These are phyloP conservation scores for Theretra japonica DNA, from an alignment of 2,888 invertebrate genomes.

Conservation along the genomic window DNA sequence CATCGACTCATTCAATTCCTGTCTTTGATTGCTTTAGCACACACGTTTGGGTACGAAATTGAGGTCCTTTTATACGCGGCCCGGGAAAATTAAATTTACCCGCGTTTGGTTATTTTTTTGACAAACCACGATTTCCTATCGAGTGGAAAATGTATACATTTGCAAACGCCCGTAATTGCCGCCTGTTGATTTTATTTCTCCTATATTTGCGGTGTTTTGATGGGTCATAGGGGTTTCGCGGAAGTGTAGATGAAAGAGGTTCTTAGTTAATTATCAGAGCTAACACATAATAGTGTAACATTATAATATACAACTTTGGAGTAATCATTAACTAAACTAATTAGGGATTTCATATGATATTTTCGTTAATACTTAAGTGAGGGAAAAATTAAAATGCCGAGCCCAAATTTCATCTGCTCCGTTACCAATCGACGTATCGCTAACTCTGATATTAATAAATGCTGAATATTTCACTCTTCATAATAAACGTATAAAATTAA, in stretches of 20 bases:
- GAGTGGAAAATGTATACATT: conserved; percentile 10
- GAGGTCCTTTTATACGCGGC: neutral
- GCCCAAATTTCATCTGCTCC: too few species aligned
- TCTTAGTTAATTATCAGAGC: too few species aligned
- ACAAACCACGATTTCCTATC: neutral
- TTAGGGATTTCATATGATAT: neutral
- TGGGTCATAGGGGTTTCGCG: too few species aligned
- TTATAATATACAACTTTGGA: neutral
- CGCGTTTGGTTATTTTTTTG: conserved; percentile 9
- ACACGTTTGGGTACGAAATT: conserved; percentile 6
- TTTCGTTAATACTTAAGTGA: neutral
- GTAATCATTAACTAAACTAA: neutral
- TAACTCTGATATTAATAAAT: too few species aligned
- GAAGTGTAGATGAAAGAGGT: too few species aligned
- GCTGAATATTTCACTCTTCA: neutral
- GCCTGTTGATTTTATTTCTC: too few species aligned
- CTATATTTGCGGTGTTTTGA: too few species aligned
- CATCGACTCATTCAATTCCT: too few species aligned
- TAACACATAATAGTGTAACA: too few species aligned
- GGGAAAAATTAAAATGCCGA: neutral
- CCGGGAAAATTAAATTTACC: conserved; percentile 16
- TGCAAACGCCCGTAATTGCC: too few species aligned
- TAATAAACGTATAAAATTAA: neutral
- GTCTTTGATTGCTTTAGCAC: neutral
- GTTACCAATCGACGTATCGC: too few species aligned